phyloP scores from a whole-genome alignment of 2,113 vertebrate species.

The Heloderma charlesbogerti region DNA sequence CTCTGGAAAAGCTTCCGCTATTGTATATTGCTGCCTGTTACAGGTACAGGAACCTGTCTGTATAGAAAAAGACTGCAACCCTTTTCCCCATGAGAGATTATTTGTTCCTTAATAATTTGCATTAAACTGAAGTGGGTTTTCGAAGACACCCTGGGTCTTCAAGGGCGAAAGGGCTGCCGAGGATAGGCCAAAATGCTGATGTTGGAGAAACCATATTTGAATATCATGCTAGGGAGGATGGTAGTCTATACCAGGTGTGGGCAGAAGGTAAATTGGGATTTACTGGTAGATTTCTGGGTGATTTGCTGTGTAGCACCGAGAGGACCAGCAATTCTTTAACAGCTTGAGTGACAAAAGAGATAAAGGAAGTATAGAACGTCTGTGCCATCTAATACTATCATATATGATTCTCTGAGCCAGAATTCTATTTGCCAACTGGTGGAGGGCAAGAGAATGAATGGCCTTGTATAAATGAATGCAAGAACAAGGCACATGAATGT shows the following conservation, averaged over 20 bases:
- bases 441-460: too few species aligned
- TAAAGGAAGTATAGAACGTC: too few species aligned
- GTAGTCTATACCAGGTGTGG: not conserved
- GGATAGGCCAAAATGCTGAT: not conserved
- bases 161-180: not conserved
- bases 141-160: not conserved
- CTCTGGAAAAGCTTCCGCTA: not conserved
- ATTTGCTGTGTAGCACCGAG: too few species aligned
- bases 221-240: not conserved
- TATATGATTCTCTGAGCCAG: too few species aligned
- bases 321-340: too few species aligned
- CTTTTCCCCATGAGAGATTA: not conserved
- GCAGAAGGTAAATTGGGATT: too few species aligned
- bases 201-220: not conserved
- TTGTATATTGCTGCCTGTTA: not conserved
- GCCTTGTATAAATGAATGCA: too few species aligned
- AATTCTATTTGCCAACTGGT: too few species aligned
- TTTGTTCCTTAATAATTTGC: not conserved
- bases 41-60: not conserved
- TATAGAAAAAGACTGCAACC: not conserved
- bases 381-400: too few species aligned
- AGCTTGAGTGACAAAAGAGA: too few species aligned
- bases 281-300: too few species aligned
- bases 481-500: too few species aligned
- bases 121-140: not conserved